phyloP scores from a whole-genome alignment of 1,140 invertebrate species.

The Panulirus ornatus region DNA sequence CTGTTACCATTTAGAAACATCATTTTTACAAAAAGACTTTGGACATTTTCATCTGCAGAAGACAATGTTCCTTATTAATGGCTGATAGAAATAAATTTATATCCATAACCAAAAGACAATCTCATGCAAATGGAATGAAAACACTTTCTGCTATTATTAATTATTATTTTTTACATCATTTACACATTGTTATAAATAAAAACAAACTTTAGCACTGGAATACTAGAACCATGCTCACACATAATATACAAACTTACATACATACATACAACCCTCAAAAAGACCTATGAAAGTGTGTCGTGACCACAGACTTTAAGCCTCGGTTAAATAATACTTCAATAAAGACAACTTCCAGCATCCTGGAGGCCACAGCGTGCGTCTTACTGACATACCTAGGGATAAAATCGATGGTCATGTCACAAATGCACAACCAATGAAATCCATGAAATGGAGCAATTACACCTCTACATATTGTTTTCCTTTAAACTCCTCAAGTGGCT shows the following conservation, averaged over 20 bases:
- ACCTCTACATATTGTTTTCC: neutral
- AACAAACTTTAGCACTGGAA: slow-evolving; percentile 67
- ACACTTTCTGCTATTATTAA: slow-evolving; percentile 50
- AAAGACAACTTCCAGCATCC: slow-evolving; percentile 19
- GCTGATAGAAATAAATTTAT: no score
- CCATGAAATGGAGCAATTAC: slow-evolving; percentile 47
- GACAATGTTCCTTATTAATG: no score
- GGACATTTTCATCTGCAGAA: no score
- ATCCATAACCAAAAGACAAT: neutral
- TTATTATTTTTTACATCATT: slow-evolving; percentile 68
- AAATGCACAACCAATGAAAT: slow-evolving; percentile 65
- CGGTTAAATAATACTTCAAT: slow-evolving; percentile 42
- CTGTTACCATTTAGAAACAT: no score
- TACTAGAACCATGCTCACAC: slow-evolving; percentile 59
- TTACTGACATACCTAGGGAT: neutral
- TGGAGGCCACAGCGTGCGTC: neutral
- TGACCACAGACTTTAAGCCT: slow-evolving; percentile 39
- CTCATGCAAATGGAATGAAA: slow-evolving; percentile 3
- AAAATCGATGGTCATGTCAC: slow-evolving; percentile 40
- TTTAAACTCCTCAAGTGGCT: slow-evolving; percentile 27
- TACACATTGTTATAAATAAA: slow-evolving; percentile 70
- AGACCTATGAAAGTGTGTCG: slow-evolving; percentile 57
- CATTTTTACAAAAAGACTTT: no score
- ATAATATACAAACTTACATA: slow-evolving; percentile 66
- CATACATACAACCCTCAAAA: slow-evolving; percentile 64